phyloP scores from a whole-genome alignment of 2,113 vertebrate genomes.

The Pedetes capensis region DNA sequence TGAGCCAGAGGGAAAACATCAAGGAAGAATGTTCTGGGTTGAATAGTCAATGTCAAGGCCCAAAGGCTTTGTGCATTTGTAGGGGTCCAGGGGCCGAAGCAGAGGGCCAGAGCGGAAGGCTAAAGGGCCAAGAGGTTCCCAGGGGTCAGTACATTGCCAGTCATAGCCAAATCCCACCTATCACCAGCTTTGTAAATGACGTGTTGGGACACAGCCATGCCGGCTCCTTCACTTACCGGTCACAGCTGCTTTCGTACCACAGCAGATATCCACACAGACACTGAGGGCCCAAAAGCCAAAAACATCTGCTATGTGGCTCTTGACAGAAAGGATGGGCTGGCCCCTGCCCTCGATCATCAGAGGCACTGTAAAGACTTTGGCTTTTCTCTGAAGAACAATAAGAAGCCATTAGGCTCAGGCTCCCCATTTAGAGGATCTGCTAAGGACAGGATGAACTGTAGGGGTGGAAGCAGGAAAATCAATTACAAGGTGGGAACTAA shows the following conservation, averaged over 20 bases:
- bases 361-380: neutral
- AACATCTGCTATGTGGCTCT: neutral
- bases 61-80: neutral
- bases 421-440: neutral
- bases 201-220: neutral
- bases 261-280: neutral
- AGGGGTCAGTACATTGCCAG: no score
- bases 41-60: neutral
- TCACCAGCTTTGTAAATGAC: neutral
- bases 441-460: neutral
- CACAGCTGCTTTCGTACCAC: neutral
- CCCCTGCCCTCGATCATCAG: neutral
- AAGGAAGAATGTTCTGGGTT: neutral
- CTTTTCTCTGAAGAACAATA: slow-evolving; percentile 8
- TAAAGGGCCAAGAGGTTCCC: neutral
- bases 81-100: neutral
- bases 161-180: neutral
- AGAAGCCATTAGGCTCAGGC: neutral
- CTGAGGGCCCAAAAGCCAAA: neutral
- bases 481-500: slow-evolving; percentile 45
- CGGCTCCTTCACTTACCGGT: neutral
- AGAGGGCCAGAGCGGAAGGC: neutral
- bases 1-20: neutral
- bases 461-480: slow-evolving; percentile 1
- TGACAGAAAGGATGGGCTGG: neutral